Base-by-base conservation (phyloP, 2,888 invertebrate species). In the Reticulitermes lucifugus region DNA sequence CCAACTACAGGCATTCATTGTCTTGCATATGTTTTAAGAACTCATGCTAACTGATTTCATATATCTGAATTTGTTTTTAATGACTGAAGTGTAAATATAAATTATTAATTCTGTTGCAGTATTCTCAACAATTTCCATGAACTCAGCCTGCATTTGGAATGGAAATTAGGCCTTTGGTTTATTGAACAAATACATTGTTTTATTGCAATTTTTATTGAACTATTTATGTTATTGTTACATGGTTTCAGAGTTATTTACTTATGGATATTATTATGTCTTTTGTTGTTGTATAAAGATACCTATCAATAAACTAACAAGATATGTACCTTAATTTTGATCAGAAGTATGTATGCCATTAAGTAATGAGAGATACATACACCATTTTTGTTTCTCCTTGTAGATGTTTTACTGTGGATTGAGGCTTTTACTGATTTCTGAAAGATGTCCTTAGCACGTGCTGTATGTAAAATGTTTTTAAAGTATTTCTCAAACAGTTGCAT, bases 61-160 rank as follows among this genome's bases (percentile, higher is more conserved):
- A 21, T n/a, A 46, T 46, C 46, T 46, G 9, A 12, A 12, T 46
- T 9, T 46, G 10, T 43, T 77, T 51, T 77, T 77, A 4, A 43
- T 46, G 7, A n/a, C 65, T 35, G n/a, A 51, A 77, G 14, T n/a
- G 14, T 46, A 43, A 77, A 77, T 46, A 21, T 22, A 75, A 12
- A 73, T 7, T 65, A 46, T 77, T 46, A 35, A 73, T 77, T 77
- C n/a, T 77, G 43, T 77, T 77, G 35, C 77, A 77, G 77, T 77
- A n/a, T 77, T 46, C 51, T 77, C 41, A 77, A 43, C 77, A 46
- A 46, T 77, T 65, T n/a, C 77, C 46, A 51, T 77, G 77, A 77
- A 77, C n/a, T 46, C n/a, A 46, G 77, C 77, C 77, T 77, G 77
- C 77, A 77, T 77, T 77, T 77, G 77, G 41, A 77, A 46, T 77